Base-by-base conservation (phyloP, 2,797 vertebrate species). In the Potorous gilbertii region DNA sequence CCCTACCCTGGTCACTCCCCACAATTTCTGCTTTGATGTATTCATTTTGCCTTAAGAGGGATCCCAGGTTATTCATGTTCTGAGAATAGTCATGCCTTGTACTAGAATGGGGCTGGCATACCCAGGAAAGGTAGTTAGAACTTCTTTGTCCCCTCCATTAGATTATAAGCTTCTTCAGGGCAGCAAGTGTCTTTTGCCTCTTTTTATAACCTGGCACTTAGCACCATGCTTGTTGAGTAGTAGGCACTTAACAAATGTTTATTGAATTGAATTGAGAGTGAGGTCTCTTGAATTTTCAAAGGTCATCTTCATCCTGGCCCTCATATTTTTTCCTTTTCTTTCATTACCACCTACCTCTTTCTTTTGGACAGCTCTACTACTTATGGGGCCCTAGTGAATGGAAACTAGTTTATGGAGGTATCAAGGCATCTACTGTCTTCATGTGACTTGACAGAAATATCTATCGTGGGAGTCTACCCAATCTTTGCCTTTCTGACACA, bases 381-480 rank as follows among this genome's bases (percentile, higher is more conserved):
- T 62, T 24, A n/a, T 4, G 34, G 5, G 92, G 57, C 13, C 90
- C 91, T 94, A 40, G 27, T 92, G 92, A 40, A 62, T 90, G 13
- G 54, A 92, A 92, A 92, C 52, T 0, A 52, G 52, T 52, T 52
- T 52, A 92, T 74, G 66, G n/a, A 95, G 94, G 90, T 91, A 91
- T 66, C 91, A 31, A 6, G 0, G 0, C 0, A 46, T 56, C 57
- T 14, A 0, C 54, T 87, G 89, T 9, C 1, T 0, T 59, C 92
- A 56, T 89, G 54, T 0, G 0, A 40, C 90, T 92, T 95, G 40
- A 55, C n/a, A 95, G 52, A 13, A 55, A 56, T 66, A 74, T 92
- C 66, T 27, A 62, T 62, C 56, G 91, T 46, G 95, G 87, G 59
- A 96, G 56, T 54, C 55, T 91, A n/a, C 92, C 91, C 92, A 94